A percentile compares a stretch with the other conserved stretches of the same genome.
phyloP scores from a whole-genome alignment of 2,888 invertebrate genomes.

The Conchocele bisecta region DNA sequence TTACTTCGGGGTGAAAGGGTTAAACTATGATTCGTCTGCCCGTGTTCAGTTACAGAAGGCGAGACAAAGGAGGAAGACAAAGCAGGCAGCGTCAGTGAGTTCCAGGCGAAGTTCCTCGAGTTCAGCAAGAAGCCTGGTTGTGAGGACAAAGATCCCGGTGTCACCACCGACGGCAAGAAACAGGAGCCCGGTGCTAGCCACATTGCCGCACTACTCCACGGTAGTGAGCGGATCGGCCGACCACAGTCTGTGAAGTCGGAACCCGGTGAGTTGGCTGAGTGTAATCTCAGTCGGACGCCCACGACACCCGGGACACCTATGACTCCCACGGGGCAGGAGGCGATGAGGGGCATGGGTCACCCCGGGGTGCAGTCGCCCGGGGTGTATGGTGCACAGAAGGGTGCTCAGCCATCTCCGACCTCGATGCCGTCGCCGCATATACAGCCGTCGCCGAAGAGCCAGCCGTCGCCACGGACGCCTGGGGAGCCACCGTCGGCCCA shows the following conservation, averaged over 20 bases:
- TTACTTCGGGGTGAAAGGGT: no score
- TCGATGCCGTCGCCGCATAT: conserved; percentile 71
- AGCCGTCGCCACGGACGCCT: conserved; percentile 76
- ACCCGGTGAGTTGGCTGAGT: conserved; percentile 42
- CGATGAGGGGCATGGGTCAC: conserved; percentile 55
- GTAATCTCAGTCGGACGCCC: conserved; percentile 44
- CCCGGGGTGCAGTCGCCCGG: conserved; percentile 64
- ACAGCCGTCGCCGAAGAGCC: conserved; percentile 72
- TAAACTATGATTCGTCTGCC: no score
- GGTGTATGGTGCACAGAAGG: conserved; percentile 27
- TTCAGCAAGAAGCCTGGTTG: conserved; percentile 76
- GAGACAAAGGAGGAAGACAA: conserved; percentile 88
- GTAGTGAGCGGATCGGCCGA: conserved; percentile 12
- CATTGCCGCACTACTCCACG: conserved; percentile 71
- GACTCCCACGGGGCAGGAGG: conserved; percentile 51
- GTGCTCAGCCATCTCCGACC: conserved; percentile 56
- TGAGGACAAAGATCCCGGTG: conserved; percentile 42
- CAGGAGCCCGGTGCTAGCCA: conserved; percentile 64
- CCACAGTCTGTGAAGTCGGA: conserved; percentile 45
- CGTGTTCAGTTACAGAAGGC: no score
- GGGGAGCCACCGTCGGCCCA: conserved; percentile 71
- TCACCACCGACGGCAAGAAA: conserved; percentile 47
- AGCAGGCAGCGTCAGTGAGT: conserved; percentile 64
- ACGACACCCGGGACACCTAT: conserved; percentile 57
- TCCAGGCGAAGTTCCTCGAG: conserved; percentile 81